Evolutionary conservation across 2,113 vertebrate species (phyloP).

Genomic region (Bufo gargarizans): DNA sequence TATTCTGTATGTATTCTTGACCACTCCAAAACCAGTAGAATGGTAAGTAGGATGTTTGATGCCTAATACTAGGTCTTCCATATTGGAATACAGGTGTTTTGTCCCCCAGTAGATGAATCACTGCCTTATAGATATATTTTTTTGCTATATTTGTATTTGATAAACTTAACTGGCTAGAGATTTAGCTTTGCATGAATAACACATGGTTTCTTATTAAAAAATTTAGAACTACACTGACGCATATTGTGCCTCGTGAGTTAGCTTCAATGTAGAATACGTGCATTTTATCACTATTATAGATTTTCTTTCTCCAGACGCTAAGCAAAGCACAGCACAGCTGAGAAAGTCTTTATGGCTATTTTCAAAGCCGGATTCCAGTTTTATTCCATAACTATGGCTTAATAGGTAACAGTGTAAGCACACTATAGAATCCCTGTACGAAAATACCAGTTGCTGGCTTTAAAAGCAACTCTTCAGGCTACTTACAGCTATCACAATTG

Average conservation of each 20-base stretch:
- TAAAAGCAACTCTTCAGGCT: neutral
- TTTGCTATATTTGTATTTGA: slow-evolving; percentile 15
- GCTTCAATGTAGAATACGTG: neutral
- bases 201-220: neutral
- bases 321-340: neutral
- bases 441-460: neutral
- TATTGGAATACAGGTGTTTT: neutral
- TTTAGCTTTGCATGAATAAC: slow-evolving; percentile 9
- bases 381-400: neutral
- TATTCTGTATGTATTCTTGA: neutral
- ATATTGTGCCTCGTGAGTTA: neutral
- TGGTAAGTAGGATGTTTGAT: neutral
- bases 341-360: neutral
- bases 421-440: neutral
- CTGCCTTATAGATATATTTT: neutral
- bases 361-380: neutral
- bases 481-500: neutral
- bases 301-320: neutral
- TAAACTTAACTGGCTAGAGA: neutral
- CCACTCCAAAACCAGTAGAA: neutral
- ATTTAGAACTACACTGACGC: neutral
- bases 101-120: neutral
- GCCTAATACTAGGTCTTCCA: neutral
- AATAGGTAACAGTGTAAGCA: neutral
- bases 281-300: neutral